phyloP scores from a whole-genome alignment of 2,113 vertebrate species.

The Machaerirhynchus nigripectus region DNA sequence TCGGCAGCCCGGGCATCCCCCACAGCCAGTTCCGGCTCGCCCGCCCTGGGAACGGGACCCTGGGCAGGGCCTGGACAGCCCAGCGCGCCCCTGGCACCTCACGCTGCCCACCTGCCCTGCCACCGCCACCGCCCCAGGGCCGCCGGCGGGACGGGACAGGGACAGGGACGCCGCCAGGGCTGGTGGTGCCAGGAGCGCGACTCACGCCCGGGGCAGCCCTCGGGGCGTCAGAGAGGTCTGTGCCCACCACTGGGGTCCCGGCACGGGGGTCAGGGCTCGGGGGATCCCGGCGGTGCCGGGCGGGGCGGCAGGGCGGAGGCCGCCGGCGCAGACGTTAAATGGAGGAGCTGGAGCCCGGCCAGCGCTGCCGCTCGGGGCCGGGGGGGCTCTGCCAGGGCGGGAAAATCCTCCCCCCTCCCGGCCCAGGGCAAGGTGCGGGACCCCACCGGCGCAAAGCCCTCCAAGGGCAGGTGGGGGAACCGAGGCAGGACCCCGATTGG shows the following conservation, averaged over 20 bases:
- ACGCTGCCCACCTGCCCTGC: background rate
- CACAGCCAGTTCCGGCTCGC: background rate
- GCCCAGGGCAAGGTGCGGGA: fast-evolving
- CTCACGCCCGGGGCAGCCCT: background rate
- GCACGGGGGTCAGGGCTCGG: background rate
- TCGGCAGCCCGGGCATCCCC: background rate
- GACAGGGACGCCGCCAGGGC: background rate
- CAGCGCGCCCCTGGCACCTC: fast-evolving
- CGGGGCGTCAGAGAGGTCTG: background rate
- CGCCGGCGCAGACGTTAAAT: background rate
- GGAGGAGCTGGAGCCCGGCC: slow-evolving; percentile 37
- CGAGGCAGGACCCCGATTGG: background rate
- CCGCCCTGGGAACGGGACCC: fast-evolving
- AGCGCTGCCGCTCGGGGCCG: background rate
- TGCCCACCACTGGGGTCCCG: fast-evolving
- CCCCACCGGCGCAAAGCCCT: background rate
- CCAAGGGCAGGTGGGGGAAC: background rate
- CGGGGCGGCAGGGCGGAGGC: background rate
- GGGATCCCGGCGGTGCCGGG: background rate
- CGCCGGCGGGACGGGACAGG: background rate
- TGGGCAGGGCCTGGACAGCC: background rate
- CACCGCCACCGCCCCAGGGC: background rate
- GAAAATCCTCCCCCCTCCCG: background rate
- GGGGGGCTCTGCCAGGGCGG: background rate
- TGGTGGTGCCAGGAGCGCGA: fast-evolving